Conservation (phyloP, 2,113 vertebrate species). For the Martes martes region DNA sequence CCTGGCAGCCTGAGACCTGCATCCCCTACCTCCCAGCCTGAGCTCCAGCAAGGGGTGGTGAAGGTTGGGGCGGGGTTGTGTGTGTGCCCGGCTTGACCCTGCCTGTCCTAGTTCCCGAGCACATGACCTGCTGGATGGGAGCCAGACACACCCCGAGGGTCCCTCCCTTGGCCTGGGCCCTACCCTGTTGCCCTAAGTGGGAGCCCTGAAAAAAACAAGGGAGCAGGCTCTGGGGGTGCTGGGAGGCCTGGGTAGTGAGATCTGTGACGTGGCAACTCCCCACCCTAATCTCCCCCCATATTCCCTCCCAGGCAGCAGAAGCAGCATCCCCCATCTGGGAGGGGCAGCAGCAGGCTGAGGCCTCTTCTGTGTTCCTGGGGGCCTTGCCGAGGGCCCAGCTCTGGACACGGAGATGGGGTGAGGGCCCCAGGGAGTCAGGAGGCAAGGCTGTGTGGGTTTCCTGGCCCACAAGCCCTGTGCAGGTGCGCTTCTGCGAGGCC, state of each 20-base stretch:
- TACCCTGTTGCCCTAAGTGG: neutral
- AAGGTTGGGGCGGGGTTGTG: no score
- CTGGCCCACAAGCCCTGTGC: neutral
- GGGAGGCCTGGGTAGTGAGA: neutral
- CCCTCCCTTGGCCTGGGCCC: neutral
- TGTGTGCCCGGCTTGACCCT: neutral
- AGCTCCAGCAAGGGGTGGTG: neutral
- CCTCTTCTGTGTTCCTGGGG: neutral
- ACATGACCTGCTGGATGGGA: neutral
- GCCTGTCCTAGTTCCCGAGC: neutral
- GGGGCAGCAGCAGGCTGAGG: neutral
- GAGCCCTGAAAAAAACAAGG: neutral
- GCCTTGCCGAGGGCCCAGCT: neutral
- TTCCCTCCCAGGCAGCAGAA: neutral
- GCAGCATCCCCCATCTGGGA: neutral
- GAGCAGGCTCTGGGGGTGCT: neutral
- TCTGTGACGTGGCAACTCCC: neutral
- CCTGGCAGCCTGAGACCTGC: neutral
- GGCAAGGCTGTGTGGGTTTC: neutral
- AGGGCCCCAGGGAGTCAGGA: neutral
- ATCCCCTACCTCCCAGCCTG: neutral
- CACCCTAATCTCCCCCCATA: fast-evolving
- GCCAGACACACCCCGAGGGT: neutral
- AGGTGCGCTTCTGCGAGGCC: neutral
- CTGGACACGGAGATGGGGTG: neutral